These are phyloP conservation scores for Drosophila melanogaster DNA, from an alignment of 1,140 invertebrate species.

Conservation along the genomic window Release_6_plus_ISO1_MT NT_033777.3:8259501-8260000, in stretches of 20 bases:
- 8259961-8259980: constrained; percentile 92
- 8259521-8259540: too few relatives aligned
- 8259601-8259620: constrained; percentile 93
- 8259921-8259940: constrained; percentile 96
- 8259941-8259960: constrained; percentile 94
- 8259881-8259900: constrained; percentile 94
- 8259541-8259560: constrained; percentile 93
- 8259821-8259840: constrained; percentile 94
- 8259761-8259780: constrained; percentile 89
- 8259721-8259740: too few relatives aligned
- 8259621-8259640: constrained; percentile 93
- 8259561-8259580: constrained; percentile 93
- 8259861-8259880: constrained; percentile 97
- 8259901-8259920: constrained; percentile 91
- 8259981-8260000: constrained; percentile 84
- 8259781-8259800: constrained; percentile 94
- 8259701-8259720: constrained; percentile 86
- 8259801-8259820: constrained; percentile 95
- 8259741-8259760: too few relatives aligned
- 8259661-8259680: constrained; percentile 95
- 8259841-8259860: constrained; percentile 94
- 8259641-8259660: constrained; percentile 94
- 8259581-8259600: constrained; percentile 94
- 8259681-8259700: constrained; percentile 95
- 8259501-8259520: too few relatives aligned